These are phyloP conservation scores for Metaphire vulgaris DNA, from an alignment of 1,140 invertebrate species.

Conservation along the genomic window DNA sequence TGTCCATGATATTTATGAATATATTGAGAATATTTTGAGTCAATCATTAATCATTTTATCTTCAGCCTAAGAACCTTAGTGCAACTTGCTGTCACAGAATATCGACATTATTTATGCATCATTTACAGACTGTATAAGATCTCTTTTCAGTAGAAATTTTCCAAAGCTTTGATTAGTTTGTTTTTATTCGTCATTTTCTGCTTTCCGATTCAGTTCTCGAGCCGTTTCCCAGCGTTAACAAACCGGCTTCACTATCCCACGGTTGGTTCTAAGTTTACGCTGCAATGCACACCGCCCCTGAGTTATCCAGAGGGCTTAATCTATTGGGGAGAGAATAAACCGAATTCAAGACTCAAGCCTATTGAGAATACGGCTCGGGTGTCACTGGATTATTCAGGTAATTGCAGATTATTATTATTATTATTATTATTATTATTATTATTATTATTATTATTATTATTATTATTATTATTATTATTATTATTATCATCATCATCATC, in stretches of 20 bases:
- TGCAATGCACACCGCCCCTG: slow-evolving; percentile 40
- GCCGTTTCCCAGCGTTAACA: neutral
- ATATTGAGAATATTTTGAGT: neutral
- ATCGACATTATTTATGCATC: neutral
- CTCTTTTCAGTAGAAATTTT: too few relatives aligned
- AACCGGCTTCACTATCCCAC: slow-evolving; percentile 11
- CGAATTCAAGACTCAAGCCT: slow-evolving; percentile 4
- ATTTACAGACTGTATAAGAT: neutral
- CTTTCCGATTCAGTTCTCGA: slow-evolving; percentile 7
- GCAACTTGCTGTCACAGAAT: neutral
- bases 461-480: too few relatives aligned
- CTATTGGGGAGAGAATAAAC: slow-evolving; percentile 36
- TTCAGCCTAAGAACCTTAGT: neutral
- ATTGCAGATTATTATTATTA: too few relatives aligned
- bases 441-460: too few relatives aligned
- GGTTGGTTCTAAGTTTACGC: slow-evolving; percentile 33
- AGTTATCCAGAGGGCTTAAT: slow-evolving; percentile 40
- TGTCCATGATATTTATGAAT: neutral
- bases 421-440: too few relatives aligned
- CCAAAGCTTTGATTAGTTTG: neutral
- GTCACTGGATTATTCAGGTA: slow-evolving; percentile 44
- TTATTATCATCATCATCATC: too few relatives aligned
- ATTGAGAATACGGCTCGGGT: slow-evolving; percentile 40
- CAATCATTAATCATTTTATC: neutral
- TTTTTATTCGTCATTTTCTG: neutral